Evolutionary conservation across 2,888 invertebrate genomes (phyloP), one percentile per base, ranked within the genome.

Genomic region (Empis stercorea): DNA sequence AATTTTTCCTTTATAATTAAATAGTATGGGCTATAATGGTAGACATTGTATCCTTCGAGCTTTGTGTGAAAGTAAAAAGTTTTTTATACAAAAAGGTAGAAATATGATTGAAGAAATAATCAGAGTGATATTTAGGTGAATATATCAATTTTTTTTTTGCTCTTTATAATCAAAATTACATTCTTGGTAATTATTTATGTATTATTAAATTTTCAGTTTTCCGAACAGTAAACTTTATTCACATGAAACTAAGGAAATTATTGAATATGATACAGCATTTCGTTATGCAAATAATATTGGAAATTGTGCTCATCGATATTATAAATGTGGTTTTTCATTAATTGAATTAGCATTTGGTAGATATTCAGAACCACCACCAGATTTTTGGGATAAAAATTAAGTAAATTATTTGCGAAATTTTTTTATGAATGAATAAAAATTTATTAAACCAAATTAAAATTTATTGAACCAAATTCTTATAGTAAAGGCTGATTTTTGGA

Each of bases 11-110:
- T n/a, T 38, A 30, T 15, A 4, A 43, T 53, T 73, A 73, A n/a
- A n/a, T 66, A 87, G 87, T 51, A 83, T 85, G 79, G 86, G 86
- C 4, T 83, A 81, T 60, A 76, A 80, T 57, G 87, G 87, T 1
- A 72, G 81, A 32, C 73, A 78, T 27, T 87, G 87, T 58, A 72
- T 87, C 30, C 63, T 83, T 47, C 76, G 81, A 44, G 78, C 85
- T 0, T 68, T 87, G 0, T 87, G 87, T 63, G 87, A 87, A 60
- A 79, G 83, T 10, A 77, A 80, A 0, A 79, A 80, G 51, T 72
- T 77, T n/a, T 73, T 84, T 20, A 72, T 76, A 38, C 76, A 78
- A 1, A 76, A 75, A 47, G 78, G 79, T 43, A 72, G 71, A 43
- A 80, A 78, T 49, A 75, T 84, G 70, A 65, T 83, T 4, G 78